phyloP scores from a whole-genome alignment of 2,113 vertebrate species.

The Opisthocomus hoazin region DNA sequence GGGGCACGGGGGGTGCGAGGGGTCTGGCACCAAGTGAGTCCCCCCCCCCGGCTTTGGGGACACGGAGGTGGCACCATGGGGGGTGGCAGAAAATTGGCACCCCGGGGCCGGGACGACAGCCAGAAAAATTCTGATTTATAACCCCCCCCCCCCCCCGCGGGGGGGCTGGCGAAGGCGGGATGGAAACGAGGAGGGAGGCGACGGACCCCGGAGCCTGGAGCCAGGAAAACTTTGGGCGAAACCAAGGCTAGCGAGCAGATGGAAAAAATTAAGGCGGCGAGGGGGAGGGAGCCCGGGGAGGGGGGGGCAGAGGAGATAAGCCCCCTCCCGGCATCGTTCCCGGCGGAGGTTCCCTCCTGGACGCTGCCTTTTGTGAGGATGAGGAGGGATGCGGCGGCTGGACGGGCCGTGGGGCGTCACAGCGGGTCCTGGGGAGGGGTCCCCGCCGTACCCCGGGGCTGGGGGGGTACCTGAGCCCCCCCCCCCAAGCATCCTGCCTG shows the following conservation, averaged over 20 bases:
- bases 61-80: not conserved
- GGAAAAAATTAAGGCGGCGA: not conserved
- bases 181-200: not conserved
- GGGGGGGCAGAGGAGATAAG: too few species aligned
- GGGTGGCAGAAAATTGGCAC: not conserved
- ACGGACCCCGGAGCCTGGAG: not conserved
- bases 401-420: not conserved
- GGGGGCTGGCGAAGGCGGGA: not conserved
- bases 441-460: too few species aligned
- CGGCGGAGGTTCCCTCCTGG: not conserved
- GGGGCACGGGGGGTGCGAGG: rapidly evolving
- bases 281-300: too few species aligned
- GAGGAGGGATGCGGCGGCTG: rapidly evolving
- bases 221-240: not conserved
- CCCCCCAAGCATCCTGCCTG: not conserved
- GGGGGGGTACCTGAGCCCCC: too few species aligned
- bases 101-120: rapidly evolving
- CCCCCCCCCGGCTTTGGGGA: not conserved
- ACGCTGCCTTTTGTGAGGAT: not conserved
- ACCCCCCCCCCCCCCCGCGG: too few species aligned
- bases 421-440: rapidly evolving
- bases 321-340: rapidly evolving
- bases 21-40: not conserved
- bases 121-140: rapidly evolving
- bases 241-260: not conserved